Base-by-base conservation (phyloP, 2,113 vertebrate genomes). In the Phoxinus phoxinus region DNA sequence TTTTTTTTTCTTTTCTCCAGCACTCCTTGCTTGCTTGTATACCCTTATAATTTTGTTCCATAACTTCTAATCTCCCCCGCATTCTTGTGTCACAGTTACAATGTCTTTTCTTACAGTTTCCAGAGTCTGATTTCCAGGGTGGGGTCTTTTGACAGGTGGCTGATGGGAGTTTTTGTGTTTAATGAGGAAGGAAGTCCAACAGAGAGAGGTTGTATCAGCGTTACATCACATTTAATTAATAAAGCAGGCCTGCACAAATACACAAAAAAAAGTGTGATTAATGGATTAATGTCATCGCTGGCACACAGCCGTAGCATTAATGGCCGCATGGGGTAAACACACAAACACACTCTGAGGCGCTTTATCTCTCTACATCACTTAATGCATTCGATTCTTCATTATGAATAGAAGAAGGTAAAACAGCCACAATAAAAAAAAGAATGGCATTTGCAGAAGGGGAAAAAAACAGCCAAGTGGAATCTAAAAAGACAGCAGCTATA, bases 201-300 rank as follows among this genome's bases (percentile, higher is more conserved):
- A 75, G 63, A 56, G 71, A 88, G 88, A 89, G 86, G 89, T 89
- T 88, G 67, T 84, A 90, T 89, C 87, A 87, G 87, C 88, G 77
- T 84, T 80, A 84, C 78, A 78, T 89, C 87, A 87, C 90, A 84
- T 86, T 61, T 92, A 92, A 93, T 93, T 93, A 93, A 92, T 93
- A 92, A 91, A 92, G 90, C 89, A 85, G 89, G 88, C 86, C 87
- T 81, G 73, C 87, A 89, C 92, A 88, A 92, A 91, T 92, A 92
- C 8, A 17, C 17, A 51, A 53, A 25, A 41, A 37, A 41, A 90
- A 89, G 84, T 85, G 89, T 91, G 92, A 93, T 93, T 90, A 92
- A 94, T 93, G 86, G 92, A 93, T 93, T 90, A 93, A 93, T 93
- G 88, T 89, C 89, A 85, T 87, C 84, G 87, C 79, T 83, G 93